These are phyloP conservation scores for Zaprionus bogoriensis DNA, from an alignment of 2,888 invertebrate species.

Conservation along the genomic window DNA sequence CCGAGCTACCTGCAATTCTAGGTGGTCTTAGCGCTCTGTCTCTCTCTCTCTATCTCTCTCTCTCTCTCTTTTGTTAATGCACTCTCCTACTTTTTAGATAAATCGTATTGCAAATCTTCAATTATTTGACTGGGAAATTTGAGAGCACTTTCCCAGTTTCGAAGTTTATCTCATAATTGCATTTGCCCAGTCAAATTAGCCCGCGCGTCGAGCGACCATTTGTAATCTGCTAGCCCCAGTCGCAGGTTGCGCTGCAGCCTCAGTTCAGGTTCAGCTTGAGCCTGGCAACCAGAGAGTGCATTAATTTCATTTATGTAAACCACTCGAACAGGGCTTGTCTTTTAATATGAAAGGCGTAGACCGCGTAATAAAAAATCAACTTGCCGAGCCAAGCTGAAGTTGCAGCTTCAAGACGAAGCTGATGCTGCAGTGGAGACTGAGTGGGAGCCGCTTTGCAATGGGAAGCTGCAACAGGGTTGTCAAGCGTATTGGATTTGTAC, in stretches of 20 bases:
- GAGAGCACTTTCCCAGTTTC: slow-evolving; percentile 41
- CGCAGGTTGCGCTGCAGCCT: slow-evolving; percentile 12
- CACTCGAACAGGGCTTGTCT: slow-evolving; percentile 67
- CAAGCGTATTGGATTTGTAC: background rate
- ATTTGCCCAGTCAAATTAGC: slow-evolving; percentile 69
- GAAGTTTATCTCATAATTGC: slow-evolving; percentile 80
- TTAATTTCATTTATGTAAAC: slow-evolving; percentile 79
- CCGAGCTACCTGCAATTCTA: slow-evolving; percentile 11
- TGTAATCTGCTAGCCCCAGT: slow-evolving; percentile 52
- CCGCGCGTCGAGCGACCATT: slow-evolving; percentile 49
- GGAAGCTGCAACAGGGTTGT: background rate
- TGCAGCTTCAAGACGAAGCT: too few relatives aligned
- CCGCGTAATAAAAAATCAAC: slow-evolving; percentile 79
- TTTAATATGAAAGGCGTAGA: slow-evolving; percentile 73
- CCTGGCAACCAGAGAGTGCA: slow-evolving; percentile 35
- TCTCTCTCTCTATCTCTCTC: background rate
- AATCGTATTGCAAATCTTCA: slow-evolving; percentile 65
- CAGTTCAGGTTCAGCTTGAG: slow-evolving; percentile 5
- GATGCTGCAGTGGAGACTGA: slow-evolving; percentile 10
- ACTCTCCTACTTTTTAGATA: slow-evolving; percentile 7
- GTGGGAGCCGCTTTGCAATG: slow-evolving; percentile 44
- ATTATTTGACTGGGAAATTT: slow-evolving; percentile 45
- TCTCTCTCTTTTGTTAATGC: background rate
- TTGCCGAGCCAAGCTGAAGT: slow-evolving; percentile 35
- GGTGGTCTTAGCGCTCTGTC: slow-evolving; percentile 49